Conservation (phyloP, 2,797 vertebrate species). For the Decapterus maruadsi region DNA sequence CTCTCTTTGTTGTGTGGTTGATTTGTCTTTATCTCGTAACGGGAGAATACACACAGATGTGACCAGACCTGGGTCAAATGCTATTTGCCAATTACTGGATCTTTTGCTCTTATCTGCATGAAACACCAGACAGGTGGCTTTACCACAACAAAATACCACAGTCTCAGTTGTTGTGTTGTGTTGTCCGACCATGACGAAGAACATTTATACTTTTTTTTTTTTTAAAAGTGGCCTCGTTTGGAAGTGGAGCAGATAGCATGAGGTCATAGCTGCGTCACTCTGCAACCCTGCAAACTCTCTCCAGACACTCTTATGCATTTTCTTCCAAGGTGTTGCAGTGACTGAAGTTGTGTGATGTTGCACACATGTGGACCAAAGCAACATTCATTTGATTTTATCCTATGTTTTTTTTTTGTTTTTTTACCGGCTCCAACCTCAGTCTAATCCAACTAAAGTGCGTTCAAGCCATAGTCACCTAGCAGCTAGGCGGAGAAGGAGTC, state of each 20-base stretch:
- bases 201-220: background rate
- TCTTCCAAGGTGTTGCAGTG: background rate
- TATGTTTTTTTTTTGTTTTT: too few species aligned
- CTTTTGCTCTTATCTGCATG: constrained; percentile 26
- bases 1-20: constrained; percentile 28
- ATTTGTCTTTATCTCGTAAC: constrained; percentile 36
- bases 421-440: too few species aligned
- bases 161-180: background rate
- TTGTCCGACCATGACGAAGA: background rate
- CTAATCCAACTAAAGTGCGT: too few species aligned
- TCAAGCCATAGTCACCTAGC: background rate
- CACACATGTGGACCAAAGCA: background rate
- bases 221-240: background rate
- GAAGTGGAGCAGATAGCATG: background rate
- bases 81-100: constrained; percentile 28
- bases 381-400: too few species aligned
- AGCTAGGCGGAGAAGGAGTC: background rate
- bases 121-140: constrained; percentile 1
- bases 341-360: background rate
- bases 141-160: background rate
- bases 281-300: background rate
- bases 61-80: constrained; percentile 45
- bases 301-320: background rate
- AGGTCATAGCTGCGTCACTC: background rate
- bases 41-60: constrained; percentile 26